A percentile compares a stretch with the other conserved stretches of the same genome.
These are phyloP conservation scores for Platyrinchus mystaceus DNA, from an alignment of 2,797 vertebrate species.

Conservation along the genomic window DNA sequence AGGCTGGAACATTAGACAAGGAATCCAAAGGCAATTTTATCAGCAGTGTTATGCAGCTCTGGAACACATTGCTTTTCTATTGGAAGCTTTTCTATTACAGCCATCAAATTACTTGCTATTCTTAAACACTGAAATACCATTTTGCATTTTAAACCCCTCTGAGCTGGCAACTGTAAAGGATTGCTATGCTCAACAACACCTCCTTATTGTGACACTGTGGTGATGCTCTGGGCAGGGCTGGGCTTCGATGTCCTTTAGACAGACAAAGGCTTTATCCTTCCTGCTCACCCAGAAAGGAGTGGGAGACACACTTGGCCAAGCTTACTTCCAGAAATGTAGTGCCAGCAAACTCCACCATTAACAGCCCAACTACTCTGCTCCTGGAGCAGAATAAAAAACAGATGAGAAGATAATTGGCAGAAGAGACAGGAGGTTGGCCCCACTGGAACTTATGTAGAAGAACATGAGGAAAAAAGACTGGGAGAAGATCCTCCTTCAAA, in stretches of 20 bases:
- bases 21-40: constrained; percentile 66
- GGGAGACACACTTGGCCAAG: not conserved
- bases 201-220: not conserved
- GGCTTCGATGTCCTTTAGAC: not conserved
- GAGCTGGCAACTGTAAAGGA: not conserved
- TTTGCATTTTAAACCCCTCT: constrained; percentile 44
- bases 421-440: not conserved
- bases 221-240: not conserved
- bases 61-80: constrained; percentile 45
- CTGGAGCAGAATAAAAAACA: not conserved
- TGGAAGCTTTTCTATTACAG: constrained; percentile 46
- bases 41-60: constrained; percentile 26
- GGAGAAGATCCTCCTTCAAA: not conserved
- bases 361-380: not conserved
- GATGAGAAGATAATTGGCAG: not conserved
- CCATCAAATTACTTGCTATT: constrained; percentile 58
- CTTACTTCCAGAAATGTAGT: not conserved
- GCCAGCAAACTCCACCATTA: not conserved
- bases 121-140: constrained; percentile 60
- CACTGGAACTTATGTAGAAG: not conserved
- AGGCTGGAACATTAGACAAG: constrained; percentile 59
- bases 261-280: not conserved
- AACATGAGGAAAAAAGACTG: not conserved
- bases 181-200: not conserved
- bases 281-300: not conserved